Percentiles rank a stretch among this genome's conserved stretches.
Conservation (phyloP, 2,113 vertebrate genomes). For the Elephantulus edwardii region DNA sequence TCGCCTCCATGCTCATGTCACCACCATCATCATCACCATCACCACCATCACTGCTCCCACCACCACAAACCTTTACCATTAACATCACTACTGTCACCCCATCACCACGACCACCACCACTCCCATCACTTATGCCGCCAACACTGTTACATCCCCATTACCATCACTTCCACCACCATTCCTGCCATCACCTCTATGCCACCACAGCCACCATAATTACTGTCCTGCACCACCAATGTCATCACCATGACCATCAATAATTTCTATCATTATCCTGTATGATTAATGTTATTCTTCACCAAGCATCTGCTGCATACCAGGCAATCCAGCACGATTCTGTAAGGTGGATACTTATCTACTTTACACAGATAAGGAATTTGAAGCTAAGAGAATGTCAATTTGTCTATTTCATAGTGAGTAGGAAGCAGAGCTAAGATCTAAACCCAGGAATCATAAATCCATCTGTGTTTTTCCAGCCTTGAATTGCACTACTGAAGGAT, state of each 20-base stretch:
- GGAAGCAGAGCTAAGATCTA: background rate
- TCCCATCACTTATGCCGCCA: too few species aligned
- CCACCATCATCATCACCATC: accelerated
- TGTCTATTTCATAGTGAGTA: background rate
- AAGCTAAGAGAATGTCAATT: background rate
- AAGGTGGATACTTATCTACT: background rate
- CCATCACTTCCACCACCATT: too few species aligned
- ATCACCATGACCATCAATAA: background rate
- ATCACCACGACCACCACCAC: background rate
- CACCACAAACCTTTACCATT: background rate
- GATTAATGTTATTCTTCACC: background rate
- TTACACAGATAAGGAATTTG: background rate
- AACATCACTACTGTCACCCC: background rate
- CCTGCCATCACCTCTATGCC: too few species aligned
- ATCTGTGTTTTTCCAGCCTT: background rate
- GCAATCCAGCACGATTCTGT: background rate
- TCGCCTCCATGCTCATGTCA: background rate
- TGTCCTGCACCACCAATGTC: background rate
- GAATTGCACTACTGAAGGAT: background rate
- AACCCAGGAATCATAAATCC: background rate
- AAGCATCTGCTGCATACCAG: background rate
- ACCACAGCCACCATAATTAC: background rate
- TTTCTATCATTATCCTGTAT: background rate
- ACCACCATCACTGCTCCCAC: accelerated
- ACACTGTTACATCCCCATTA: too few species aligned